These are phyloP conservation scores for Gnathonemus echidnorhynchus DNA, from an alignment of 2,113 vertebrate genomes.

Conservation along the genomic window DNA sequence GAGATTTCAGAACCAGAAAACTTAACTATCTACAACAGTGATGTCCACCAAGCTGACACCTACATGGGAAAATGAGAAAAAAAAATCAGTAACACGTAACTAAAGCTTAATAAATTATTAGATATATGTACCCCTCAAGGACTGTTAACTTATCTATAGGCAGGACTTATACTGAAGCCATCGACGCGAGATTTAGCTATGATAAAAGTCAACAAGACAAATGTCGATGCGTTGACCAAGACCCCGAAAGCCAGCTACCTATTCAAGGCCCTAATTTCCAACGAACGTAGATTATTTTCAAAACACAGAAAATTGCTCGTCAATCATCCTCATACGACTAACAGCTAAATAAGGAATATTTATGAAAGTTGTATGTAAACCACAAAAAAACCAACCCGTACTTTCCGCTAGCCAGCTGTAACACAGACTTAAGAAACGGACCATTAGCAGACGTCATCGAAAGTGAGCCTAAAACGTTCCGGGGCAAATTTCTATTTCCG, in stretches of 20 bases:
- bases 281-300: background rate
- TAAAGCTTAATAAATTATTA: background rate
- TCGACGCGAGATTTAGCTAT: background rate
- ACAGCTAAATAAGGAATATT: background rate
- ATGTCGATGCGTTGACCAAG: background rate
- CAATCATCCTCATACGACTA: background rate
- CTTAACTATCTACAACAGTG: background rate
- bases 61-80: background rate
- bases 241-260: background rate
- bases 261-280: background rate
- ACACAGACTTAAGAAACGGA: background rate
- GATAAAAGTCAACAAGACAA: background rate
- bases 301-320: background rate
- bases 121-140: background rate
- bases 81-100: background rate
- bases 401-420: background rate
- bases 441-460: constrained; percentile 23
- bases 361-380: background rate
- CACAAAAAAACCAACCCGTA: background rate
- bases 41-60: background rate
- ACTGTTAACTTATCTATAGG: background rate
- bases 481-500: constrained; percentile 10
- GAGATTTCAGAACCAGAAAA: background rate
- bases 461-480: background rate
- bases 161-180: background rate